Percentiles rank a stretch among this genome's conserved stretches.
Evolutionary conservation across 2,113 vertebrate species (phyloP).

Genomic region (Siniperca knerii): DNA sequence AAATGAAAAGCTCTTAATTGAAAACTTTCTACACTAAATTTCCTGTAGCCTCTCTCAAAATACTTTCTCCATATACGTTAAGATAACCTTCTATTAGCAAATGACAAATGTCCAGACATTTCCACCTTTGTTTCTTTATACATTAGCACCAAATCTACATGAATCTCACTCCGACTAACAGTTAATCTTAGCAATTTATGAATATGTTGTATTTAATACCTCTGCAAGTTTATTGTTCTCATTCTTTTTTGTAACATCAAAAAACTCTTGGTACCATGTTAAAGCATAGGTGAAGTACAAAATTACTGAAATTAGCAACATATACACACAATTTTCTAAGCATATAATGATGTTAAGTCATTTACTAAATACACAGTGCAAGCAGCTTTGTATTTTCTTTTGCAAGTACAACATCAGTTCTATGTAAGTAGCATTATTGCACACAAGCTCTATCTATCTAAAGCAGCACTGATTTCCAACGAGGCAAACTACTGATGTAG

Average conservation of each 20-base stretch:
- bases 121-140: conserved; percentile 65
- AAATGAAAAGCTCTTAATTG: conserved; percentile 46
- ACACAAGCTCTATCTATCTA: conserved; percentile 73
- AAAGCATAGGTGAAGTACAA: conserved; percentile 57
- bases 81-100: conserved; percentile 47
- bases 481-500: conserved; percentile 73
- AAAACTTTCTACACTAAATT: conserved; percentile 21
- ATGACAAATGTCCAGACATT: conserved; percentile 45
- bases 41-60: conserved; percentile 26
- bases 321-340: conserved; percentile 50
- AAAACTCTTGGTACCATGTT: conserved; percentile 40
- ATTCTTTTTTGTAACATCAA: conserved; percentile 55
- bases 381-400: conserved; percentile 71
- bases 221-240: conserved; percentile 32
- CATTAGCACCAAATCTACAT: conserved; percentile 78
- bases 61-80: conserved; percentile 33
- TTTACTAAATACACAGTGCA: conserved; percentile 66
- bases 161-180: conserved; percentile 35
- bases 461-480: conserved; percentile 71
- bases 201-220: conserved; percentile 26
- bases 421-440: conserved; percentile 67
- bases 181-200: conserved; percentile 25
- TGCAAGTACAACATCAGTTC: conserved; percentile 68
- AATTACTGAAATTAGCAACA: conserved; percentile 55
- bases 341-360: conserved; percentile 51